These are phyloP conservation scores for Lissonota sp. DNA, from an alignment of 2,888 invertebrate species.

Conservation along the genomic window DNA sequence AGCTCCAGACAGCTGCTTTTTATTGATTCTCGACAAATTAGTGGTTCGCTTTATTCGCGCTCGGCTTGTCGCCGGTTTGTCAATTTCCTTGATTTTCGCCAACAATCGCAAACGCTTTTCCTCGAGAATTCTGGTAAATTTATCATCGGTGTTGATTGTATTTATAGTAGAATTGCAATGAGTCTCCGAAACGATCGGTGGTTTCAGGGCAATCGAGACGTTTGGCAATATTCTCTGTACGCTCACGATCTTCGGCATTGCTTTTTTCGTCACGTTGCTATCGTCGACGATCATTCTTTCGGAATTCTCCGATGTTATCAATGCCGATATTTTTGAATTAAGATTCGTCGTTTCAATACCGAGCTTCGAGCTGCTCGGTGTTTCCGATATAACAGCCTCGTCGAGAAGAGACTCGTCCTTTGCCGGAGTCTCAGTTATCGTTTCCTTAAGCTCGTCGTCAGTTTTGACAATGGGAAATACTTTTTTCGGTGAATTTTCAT, in stretches of 20 bases:
- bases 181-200: constrained; percentile 17
- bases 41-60: constrained; percentile 51
- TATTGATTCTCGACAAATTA: constrained; percentile 17
- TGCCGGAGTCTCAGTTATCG: constrained; percentile 76
- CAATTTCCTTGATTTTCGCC: constrained; percentile 71
- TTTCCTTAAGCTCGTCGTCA: constrained; percentile 56
- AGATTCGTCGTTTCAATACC: constrained; percentile 78
- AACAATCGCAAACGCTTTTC: constrained; percentile 76
- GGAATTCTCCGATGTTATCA: constrained; percentile 67
- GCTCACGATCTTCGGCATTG: constrained; percentile 66
- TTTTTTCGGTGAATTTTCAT: constrained; percentile 76
- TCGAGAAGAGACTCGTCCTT: constrained; percentile 76
- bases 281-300: constrained; percentile 1
- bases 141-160: constrained; percentile 49
- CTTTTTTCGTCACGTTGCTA: constrained; percentile 23
- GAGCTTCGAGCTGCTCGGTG: constrained; percentile 78
- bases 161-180: constrained; percentile 34
- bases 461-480: constrained; percentile 72
- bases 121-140: constrained; percentile 72
- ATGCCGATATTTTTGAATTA: constrained; percentile 77
- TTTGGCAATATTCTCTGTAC: constrained; percentile 63
- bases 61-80: constrained; percentile 31
- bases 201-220: constrained; percentile 52
- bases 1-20: neutral
- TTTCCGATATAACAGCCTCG: constrained; percentile 79